Percentiles rank a stretch among this genome's conserved stretches.
Conservation (phyloP, 2,113 vertebrate genomes). For the Rhinolophus sinicus region DNA sequence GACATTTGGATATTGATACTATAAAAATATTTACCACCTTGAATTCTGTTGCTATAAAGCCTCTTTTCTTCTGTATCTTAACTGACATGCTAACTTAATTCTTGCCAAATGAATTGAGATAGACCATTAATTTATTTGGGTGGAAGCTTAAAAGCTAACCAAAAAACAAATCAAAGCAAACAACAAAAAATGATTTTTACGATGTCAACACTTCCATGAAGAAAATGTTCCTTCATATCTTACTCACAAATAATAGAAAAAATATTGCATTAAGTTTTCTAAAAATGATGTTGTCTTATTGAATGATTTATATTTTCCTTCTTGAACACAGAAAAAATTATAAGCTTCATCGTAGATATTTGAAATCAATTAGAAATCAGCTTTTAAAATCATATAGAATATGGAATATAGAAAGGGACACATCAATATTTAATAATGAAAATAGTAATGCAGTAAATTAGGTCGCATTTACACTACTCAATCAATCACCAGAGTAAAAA, state of each 20-base stretch:
- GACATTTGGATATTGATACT: not conserved
- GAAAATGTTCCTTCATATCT: not conserved
- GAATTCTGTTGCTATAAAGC: not conserved
- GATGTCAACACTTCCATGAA: not conserved
- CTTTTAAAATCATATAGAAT: not conserved
- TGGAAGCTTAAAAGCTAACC: not conserved
- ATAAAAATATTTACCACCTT: not conserved
- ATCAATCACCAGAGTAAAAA: not conserved
- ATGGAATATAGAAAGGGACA: not conserved
- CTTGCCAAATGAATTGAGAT: not conserved
- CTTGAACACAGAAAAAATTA: not conserved
- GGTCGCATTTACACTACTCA: not conserved
- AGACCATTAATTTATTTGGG: not conserved
- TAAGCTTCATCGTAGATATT: not conserved
- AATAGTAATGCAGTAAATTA: not conserved
- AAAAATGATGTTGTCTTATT: not conserved
- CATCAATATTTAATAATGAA: not conserved
- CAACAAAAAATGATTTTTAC: not conserved
- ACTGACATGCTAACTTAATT: not conserved
- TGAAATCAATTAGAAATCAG: not conserved
- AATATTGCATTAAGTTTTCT: not conserved
- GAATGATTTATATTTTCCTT: not conserved
- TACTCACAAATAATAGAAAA: not conserved
- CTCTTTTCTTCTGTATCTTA: not conserved
- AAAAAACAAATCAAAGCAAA: not conserved